phyloP scores from a whole-genome alignment of 2,797 vertebrate species.

The Menidia menidia region DNA sequence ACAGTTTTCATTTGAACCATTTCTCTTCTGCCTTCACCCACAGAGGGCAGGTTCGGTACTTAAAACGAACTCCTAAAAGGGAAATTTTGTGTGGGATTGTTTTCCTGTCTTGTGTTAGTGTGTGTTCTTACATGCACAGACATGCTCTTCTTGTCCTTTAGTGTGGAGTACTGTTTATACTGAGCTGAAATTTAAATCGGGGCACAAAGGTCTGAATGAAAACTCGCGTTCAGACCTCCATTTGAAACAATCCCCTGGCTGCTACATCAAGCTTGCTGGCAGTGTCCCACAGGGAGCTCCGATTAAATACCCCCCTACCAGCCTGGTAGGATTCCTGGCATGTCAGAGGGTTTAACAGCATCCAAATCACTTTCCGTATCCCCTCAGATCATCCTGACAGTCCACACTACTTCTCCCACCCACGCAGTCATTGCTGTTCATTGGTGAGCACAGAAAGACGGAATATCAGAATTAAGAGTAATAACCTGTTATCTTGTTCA shows the following conservation, averaged over 20 bases:
- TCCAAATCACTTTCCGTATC: constrained; percentile 55
- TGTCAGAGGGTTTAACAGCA: constrained; percentile 70
- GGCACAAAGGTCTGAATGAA: constrained; percentile 6
- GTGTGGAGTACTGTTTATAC: neutral
- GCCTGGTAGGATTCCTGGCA: constrained; percentile 70
- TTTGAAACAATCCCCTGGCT: constrained; percentile 10
- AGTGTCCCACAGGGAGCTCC: constrained; percentile 43
- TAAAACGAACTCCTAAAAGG: neutral
- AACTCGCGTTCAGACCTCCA: constrained; percentile 4
- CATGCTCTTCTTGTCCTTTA: neutral
- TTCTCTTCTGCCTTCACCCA: constrained; percentile 8
- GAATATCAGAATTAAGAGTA: neutral
- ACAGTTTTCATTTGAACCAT: constrained; percentile 37
- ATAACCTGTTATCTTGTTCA: neutral
- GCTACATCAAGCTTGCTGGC: constrained; percentile 29
- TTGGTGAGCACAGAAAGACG: constrained; percentile 16
- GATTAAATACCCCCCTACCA: constrained; percentile 58
- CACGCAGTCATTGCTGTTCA: constrained; percentile 37
- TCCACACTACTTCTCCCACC: constrained; percentile 47
- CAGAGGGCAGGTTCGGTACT: constrained; percentile 9
- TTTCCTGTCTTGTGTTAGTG: neutral
- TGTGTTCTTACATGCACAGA: no score
- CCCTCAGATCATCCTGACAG: constrained; percentile 46
- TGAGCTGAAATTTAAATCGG: constrained; percentile 6
- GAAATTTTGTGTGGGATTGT: neutral